Conservation (phyloP, 2,113 vertebrate species). For the Psephotus haematonotus region DNA sequence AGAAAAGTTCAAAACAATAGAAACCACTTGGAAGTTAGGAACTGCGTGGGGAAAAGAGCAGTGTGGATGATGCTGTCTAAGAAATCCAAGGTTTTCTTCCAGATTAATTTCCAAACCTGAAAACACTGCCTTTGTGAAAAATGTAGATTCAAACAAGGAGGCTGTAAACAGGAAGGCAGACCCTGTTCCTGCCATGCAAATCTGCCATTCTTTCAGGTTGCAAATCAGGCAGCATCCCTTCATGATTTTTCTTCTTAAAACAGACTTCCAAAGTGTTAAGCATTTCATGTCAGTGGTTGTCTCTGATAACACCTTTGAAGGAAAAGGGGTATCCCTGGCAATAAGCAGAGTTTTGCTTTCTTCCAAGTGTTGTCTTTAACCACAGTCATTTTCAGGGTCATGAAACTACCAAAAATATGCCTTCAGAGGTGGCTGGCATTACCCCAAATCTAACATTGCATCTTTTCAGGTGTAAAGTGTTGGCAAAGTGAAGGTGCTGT, state of each 20-base stretch:
- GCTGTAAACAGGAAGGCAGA: background rate
- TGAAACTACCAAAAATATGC: background rate
- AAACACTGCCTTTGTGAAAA: background rate
- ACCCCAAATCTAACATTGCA: background rate
- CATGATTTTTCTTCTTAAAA: background rate
- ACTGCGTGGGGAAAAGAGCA: background rate
- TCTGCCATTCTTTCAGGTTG: background rate
- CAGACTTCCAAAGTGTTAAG: background rate
- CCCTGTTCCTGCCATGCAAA: background rate
- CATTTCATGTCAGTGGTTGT: fast-evolving
- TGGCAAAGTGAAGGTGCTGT: background rate
- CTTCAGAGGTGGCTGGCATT: background rate
- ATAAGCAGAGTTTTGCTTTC: background rate
- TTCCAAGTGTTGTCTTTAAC: background rate
- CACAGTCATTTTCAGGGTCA: background rate
- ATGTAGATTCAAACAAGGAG: background rate
- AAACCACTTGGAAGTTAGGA: background rate
- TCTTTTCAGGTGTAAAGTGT: background rate
- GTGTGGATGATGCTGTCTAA: background rate
- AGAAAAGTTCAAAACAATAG: conserved; percentile 39
- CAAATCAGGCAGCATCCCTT: background rate
- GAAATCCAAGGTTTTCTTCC: background rate
- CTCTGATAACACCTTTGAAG: background rate
- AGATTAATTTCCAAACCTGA: background rate
- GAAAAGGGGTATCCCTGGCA: background rate